Evolutionary conservation across 2,113 vertebrate genomes (phyloP).

Genomic region (Lagopus muta): DNA sequence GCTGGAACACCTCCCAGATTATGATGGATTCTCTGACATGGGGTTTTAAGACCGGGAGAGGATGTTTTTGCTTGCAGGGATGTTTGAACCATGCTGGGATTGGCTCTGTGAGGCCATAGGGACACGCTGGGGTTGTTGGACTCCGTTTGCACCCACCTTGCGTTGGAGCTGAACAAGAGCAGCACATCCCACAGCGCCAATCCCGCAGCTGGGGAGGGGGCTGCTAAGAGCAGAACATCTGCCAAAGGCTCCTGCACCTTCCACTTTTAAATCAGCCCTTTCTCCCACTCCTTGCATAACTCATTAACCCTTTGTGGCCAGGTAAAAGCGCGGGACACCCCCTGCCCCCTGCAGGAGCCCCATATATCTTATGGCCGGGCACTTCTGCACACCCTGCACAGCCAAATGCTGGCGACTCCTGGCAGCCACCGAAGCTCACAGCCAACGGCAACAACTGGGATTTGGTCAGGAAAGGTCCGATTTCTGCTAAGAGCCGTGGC

Average conservation of each 20-base stretch:
- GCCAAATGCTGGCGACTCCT: background rate
- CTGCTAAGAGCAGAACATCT: background rate
- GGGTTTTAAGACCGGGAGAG: background rate
- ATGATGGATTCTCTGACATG: background rate
- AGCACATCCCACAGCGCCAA: background rate
- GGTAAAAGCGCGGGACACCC: background rate
- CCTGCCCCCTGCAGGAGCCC: background rate
- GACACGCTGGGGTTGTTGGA: background rate
- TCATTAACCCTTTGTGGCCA: background rate
- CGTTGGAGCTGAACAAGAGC: background rate
- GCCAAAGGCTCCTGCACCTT: background rate
- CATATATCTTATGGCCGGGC: fast-evolving
- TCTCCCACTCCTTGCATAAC: background rate
- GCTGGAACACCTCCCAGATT: background rate
- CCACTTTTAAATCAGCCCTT: background rate
- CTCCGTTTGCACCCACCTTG: background rate
- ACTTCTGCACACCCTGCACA: background rate
- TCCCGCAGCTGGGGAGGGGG: background rate
- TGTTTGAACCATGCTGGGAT: background rate
- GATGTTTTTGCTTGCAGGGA: background rate
- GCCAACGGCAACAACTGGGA: background rate
- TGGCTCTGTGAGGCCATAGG: background rate
- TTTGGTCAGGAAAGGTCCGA: fast-evolving
- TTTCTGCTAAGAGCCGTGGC: background rate
- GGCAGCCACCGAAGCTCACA: fast-evolving